Conservation (phyloP, 1,140 invertebrate species). For the Drosophila carrolli region DNA sequence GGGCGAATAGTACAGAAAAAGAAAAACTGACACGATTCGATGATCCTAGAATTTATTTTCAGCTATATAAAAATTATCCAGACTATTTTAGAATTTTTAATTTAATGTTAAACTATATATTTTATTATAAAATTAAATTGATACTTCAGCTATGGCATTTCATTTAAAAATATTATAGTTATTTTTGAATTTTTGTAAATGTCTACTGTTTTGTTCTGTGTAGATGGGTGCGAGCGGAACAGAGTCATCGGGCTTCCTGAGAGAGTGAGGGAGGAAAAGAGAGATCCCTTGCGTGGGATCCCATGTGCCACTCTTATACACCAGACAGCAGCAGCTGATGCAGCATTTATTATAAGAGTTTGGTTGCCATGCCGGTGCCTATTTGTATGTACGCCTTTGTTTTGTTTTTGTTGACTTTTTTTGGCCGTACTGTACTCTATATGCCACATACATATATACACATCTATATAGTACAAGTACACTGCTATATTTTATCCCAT, state of each 20-base stretch:
- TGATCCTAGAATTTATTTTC: not conserved
- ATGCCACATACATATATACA: not conserved
- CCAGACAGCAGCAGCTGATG: constrained; percentile 41
- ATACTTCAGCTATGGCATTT: too few relatives aligned
- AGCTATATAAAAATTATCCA: not conserved
- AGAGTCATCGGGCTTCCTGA: constrained; percentile 1
- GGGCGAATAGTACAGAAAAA: constrained; percentile 2
- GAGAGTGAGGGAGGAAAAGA: not conserved
- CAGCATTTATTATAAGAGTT: constrained; percentile 53
- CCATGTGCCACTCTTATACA: constrained; percentile 50
- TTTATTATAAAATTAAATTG: too few relatives aligned
- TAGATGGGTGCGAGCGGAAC: not conserved
- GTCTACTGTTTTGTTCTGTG: not conserved
- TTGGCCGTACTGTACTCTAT: constrained; percentile 28
- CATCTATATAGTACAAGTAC: not conserved
- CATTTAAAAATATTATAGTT: too few relatives aligned
- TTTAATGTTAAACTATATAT: too few relatives aligned
- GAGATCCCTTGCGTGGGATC: constrained; percentile 15
- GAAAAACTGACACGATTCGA: not conserved
- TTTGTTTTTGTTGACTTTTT: constrained; percentile 24
- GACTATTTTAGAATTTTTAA: too few relatives aligned
- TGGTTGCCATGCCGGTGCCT: constrained; percentile 48
- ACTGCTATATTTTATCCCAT: constrained; percentile 11
- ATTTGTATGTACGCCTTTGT: constrained; percentile 17
- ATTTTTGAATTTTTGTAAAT: too few relatives aligned